Evolutionary conservation across 2,888 invertebrate species (phyloP).

Genomic region (Gortyna flavago): DNA sequence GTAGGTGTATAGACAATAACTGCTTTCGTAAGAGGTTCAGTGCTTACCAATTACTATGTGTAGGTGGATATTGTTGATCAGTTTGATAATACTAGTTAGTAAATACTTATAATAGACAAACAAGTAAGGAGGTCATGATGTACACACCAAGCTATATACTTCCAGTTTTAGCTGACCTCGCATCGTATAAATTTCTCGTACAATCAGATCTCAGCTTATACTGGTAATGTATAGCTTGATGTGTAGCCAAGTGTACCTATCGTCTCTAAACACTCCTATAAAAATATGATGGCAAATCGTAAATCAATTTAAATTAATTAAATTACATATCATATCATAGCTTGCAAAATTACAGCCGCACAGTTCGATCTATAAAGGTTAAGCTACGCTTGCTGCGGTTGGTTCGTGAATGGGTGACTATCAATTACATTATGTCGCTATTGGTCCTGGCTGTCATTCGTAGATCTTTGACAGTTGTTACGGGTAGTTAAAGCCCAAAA

Average conservation of each 20-base stretch:
- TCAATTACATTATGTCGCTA: too few species aligned
- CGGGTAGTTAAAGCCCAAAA: too few species aligned
- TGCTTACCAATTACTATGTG: slow-evolving; percentile 1
- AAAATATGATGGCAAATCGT: neutral
- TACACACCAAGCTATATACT: too few species aligned
- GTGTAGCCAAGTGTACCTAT: neutral
- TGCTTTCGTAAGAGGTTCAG: slow-evolving; percentile 27
- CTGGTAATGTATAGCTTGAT: too few species aligned
- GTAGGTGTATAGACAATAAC: slow-evolving; percentile 22
- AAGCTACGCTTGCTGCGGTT: neutral
- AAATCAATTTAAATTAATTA: neutral
- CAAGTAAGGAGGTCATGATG: slow-evolving; percentile 19
- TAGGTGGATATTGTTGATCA: slow-evolving; percentile 38
- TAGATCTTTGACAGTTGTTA: too few species aligned
- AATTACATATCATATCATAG: neutral
- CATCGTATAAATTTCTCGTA: too few species aligned
- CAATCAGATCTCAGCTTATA: too few species aligned
- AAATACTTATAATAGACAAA: neutral
- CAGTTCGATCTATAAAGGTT: neutral
- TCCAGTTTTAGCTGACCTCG: too few species aligned
- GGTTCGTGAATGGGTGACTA: neutral
- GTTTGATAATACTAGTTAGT: slow-evolving; percentile 15
- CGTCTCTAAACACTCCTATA: slow-evolving; percentile 4
- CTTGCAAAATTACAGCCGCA: neutral
- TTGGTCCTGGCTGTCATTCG: too few species aligned